Evolutionary conservation across 2,113 vertebrate species (phyloP).

Genomic region (Maylandia zebra): DNA sequence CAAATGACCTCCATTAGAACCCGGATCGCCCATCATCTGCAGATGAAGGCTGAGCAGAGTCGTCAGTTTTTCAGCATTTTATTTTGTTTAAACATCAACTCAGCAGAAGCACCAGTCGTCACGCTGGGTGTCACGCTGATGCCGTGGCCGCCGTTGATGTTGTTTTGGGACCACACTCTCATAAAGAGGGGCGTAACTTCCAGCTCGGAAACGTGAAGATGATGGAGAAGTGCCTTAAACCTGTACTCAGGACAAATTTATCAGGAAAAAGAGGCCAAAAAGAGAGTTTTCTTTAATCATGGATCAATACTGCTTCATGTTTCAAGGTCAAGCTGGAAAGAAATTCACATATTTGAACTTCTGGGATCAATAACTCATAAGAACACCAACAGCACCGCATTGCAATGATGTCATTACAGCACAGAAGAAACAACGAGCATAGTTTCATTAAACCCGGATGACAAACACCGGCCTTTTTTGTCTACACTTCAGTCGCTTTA

Average conservation of each 20-base stretch:
- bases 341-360: neutral
- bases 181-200: neutral
- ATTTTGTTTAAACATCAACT: neutral
- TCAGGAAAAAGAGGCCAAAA: neutral
- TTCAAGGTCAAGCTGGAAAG: neutral
- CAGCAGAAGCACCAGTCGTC: neutral
- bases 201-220: neutral
- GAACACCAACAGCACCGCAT: neutral
- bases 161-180: neutral
- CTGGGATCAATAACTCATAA: neutral
- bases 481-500: neutral
- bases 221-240: neutral
- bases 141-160: neutral
- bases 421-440: neutral
- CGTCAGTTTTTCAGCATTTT: neutral
- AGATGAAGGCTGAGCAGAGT: neutral
- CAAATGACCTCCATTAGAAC: neutral
- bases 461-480: neutral
- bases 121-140: neutral
- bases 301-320: neutral
- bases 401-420: neutral
- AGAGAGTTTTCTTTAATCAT: neutral
- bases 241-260: neutral
- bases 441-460: neutral
- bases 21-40: accelerated